Percentiles rank a stretch among this genome's conserved stretches.
phyloP scores from a whole-genome alignment of 64 coral and sea anemone species.

The Montipora sp. region DNA sequence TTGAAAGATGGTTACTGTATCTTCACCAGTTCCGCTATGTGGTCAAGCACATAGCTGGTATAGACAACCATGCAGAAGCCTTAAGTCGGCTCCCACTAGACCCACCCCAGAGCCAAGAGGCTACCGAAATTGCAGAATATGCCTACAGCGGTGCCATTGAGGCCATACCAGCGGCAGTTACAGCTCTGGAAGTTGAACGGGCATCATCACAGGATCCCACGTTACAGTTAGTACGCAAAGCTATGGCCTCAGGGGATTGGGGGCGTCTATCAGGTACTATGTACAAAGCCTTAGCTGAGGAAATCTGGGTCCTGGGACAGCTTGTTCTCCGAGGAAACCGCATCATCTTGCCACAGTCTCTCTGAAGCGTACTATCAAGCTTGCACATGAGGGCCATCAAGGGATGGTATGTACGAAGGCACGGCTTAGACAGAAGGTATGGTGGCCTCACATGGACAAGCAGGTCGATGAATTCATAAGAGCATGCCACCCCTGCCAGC shows the following conservation, averaged over 20 bases:
- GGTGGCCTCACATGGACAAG: constrained; percentile 25
- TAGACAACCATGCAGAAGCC: constrained; percentile 18
- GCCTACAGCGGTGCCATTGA: constrained; percentile 16
- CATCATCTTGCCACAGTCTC: too few relatives aligned
- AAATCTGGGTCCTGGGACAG: too few relatives aligned
- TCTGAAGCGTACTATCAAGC: too few relatives aligned
- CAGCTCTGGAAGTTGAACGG: neutral
- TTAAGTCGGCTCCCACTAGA: neutral
- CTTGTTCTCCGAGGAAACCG: constrained; percentile 17
- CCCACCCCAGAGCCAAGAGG: neutral
- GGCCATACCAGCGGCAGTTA: neutral
- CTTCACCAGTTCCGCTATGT: constrained; percentile 29
- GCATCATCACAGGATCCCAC: constrained; percentile 16
- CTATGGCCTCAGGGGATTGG: constrained; percentile 31
- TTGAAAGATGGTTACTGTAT: constrained; percentile 41
- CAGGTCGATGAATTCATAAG: constrained; percentile 1
- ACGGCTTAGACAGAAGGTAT: too few relatives aligned
- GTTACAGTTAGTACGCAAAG: constrained; percentile 11
- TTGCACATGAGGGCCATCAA: neutral
- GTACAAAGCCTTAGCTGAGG: too few relatives aligned
- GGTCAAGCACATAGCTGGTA: constrained; percentile 16
- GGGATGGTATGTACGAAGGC: constrained; percentile 12
- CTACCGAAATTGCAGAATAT: neutral
- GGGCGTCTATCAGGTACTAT: constrained; percentile 1
- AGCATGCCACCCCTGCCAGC: constrained; percentile 37